These are phyloP conservation scores for Rhyacophila brunnea DNA, from an alignment of 1,140 invertebrate species.

Conservation along the genomic window DNA sequence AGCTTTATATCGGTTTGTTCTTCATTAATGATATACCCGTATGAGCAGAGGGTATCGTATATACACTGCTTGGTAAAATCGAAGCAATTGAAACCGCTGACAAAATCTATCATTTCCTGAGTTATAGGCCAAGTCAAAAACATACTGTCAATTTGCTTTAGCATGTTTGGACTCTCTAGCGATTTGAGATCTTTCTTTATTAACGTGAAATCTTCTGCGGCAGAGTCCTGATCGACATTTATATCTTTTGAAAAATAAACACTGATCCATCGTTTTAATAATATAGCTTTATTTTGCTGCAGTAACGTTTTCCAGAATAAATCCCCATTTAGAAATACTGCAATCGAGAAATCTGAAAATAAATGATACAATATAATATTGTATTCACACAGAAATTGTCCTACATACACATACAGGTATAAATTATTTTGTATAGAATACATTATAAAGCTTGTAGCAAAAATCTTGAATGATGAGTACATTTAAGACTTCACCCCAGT, in stretches of 20 bases:
- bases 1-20: conserved; percentile 53
- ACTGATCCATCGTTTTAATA: conserved; percentile 56
- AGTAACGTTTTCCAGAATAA: conserved; percentile 55
- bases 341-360: conserved; percentile 53
- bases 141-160: conserved; percentile 49
- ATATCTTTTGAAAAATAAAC: conserved; percentile 32
- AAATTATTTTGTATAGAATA: too few relatives aligned
- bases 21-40: conserved; percentile 54
- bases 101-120: conserved; percentile 57
- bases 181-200: conserved; percentile 15
- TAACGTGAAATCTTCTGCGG: conserved; percentile 10
- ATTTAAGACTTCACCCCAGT: too few relatives aligned
- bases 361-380: too few relatives aligned
- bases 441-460: too few relatives aligned
- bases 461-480: too few relatives aligned
- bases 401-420: too few relatives aligned
- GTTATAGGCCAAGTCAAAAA: conserved; percentile 58
- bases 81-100: conserved; percentile 51
- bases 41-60: conserved; percentile 55
- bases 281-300: conserved; percentile 51
- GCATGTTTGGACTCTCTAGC: conserved; percentile 32
- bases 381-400: too few relatives aligned
- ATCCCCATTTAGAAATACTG: conserved; percentile 49
- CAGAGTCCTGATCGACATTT: conserved; percentile 13
- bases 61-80: conserved; percentile 54